Base-by-base conservation (phyloP, 2,113 vertebrate genomes). In the Australoheros scitulus region DNA sequence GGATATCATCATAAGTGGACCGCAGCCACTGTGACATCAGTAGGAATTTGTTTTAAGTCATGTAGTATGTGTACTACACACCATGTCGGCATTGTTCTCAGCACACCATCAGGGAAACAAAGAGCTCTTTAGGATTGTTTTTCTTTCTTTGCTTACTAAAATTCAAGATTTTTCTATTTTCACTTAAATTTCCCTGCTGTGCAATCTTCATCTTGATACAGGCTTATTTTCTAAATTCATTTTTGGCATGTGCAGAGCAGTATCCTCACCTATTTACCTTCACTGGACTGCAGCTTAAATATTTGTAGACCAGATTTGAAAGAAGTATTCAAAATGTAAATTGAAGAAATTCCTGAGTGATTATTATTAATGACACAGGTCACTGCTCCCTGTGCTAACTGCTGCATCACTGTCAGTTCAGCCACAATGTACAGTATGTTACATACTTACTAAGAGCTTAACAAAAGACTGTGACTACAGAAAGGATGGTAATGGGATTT, bases 41-140 rank as follows among this genome's bases (percentile, higher is more conserved):
- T 41, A 10, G 34, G 38, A 72, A 26, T 26, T 26, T 26, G 26
- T 26, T 26, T 26, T 26, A 26, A 77, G 61, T 83, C 85, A 80
- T 86, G 77, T 85, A 83, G 77, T 70, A 70, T 70, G 64, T 29
- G n/a, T 26, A 26, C 79, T 20, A 82, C 61, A 41, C 11, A 29
- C 83, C 87, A 76, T 86, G 77, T 57, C 38, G 61, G 50, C 26
- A 61, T 91, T 85, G 81, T 83, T 80, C 76, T 80, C 38, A 81
- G 18, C 17, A 11, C 17, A 74, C 50, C 61, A 65, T 80, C 29
- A 64, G 57, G 75, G 56, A 56, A 63, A 58, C 0, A 36, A 80
- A 52, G 56, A 80, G 57, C 76, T 70, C 61, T 89, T 83, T 76
- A 56, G 65, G 64, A 56, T 61, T 68, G 77, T 61, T 64, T 41